Evolutionary conservation across 2,888 invertebrate genomes (phyloP), one percentile per base, ranked within the genome.

Genomic region (Drosophila kambysellisi): DNA sequence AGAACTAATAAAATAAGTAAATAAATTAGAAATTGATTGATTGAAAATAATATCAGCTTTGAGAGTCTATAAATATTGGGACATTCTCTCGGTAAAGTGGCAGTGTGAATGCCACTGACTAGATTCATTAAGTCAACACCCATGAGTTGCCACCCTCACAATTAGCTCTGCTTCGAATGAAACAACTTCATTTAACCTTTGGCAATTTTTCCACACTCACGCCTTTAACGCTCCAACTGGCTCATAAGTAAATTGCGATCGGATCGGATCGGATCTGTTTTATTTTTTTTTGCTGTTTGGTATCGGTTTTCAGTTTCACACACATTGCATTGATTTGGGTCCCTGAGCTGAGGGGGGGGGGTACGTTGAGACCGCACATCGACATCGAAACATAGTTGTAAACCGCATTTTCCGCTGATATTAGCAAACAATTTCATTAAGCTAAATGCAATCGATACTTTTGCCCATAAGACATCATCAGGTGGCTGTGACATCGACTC

Each of bases 381-480:
- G 71, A 71, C 52, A 57, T 58, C 51, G 66, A 65, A 61, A 51
- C 54, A 65, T 57, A 83, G 82, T 79, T 82, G 90, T 73, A 71
- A 88, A 88, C 87, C 87, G 63, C 87, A 88, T 90, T 88, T 88
- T 86, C 86, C 87, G 82, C 90, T 77, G 79, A 84, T 79, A 87
- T 87, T 87, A 84, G 89, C 90, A 90, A 88, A 90, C 91, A 88
- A 89, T 88, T 89, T 89, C 87, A 90, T 89, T 88, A 89, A 84
- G 83, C 46, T 82, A 83, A 83, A 82, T 80, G 87, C 80, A 88
- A 88, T 88, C 89, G 75, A 88, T 90, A 83, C 74, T 57, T 57
- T 41, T 46, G 37, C 52, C 52, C 62, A 54, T 41, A 61, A 58
- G 72, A 72, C 74, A 89, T 88, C 88, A 86, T 88, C 86, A 86